A percentile compares a stretch with the other conserved stretches of the same genome.
These are phyloP conservation scores for Rhamnusium bicolor DNA, from an alignment of 2,888 invertebrate genomes.

Conservation along the genomic window DNA sequence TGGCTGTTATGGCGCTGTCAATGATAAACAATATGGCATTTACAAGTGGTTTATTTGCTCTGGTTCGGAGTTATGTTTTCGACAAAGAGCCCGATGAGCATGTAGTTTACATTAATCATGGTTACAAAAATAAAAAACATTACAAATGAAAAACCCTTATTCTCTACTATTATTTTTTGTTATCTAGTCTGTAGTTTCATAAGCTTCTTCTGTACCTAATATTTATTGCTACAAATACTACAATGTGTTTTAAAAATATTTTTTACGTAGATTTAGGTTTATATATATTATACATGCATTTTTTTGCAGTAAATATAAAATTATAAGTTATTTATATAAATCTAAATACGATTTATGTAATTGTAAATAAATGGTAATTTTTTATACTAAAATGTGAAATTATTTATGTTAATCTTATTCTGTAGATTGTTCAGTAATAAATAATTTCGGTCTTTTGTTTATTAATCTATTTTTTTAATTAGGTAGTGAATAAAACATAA, in stretches of 20 bases:
- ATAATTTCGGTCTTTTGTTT: too few relatives aligned
- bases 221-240: background rate
- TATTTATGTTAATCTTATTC: too few relatives aligned
- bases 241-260: background rate
- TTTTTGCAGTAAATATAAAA: too few relatives aligned
- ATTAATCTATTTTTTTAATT: too few relatives aligned
- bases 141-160: background rate
- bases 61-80: constrained; percentile 76
- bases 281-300: too few relatives aligned
- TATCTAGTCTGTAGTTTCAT: constrained; percentile 21
- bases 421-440: too few relatives aligned
- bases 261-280: too few relatives aligned
- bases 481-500: too few relatives aligned
- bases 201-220: background rate
- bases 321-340: too few relatives aligned
- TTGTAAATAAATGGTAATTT: too few relatives aligned
- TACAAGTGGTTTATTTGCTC: constrained; percentile 75
- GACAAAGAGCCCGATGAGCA: constrained; percentile 73
- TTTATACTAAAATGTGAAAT: too few relatives aligned
- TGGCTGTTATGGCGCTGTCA: constrained; percentile 76
- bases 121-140: constrained; percentile 71
- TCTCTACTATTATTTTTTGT: background rate
- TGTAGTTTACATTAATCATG: constrained; percentile 75
- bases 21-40: constrained; percentile 81
- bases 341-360: too few relatives aligned